A percentile compares a stretch with the other conserved stretches of the same genome.
These are phyloP conservation scores for Sitta carolinensis DNA, from an alignment of 2,797 vertebrate species.

Conservation along the genomic window DNA sequence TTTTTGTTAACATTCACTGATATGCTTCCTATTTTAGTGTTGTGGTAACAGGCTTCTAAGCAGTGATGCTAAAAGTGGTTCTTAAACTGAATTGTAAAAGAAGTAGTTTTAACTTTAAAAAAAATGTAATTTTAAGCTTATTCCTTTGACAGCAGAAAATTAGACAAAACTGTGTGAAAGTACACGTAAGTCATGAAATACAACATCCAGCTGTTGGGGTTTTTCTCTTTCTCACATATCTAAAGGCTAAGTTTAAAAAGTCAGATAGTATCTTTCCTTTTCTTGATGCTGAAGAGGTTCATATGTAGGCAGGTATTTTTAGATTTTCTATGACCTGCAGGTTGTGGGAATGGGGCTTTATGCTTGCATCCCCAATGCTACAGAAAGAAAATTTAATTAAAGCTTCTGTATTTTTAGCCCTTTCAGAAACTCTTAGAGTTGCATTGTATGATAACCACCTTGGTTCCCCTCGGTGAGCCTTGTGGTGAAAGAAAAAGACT, in stretches of 20 bases:
- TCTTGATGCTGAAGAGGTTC: neutral
- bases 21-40: neutral
- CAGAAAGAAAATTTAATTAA: constrained; percentile 41
- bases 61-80: neutral
- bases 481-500: neutral
- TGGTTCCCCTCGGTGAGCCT: neutral
- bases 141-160: neutral
- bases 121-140: neutral
- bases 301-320: neutral
- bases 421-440: neutral
- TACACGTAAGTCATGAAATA: neutral
- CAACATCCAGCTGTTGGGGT: accelerated
- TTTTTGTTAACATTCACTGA: neutral
- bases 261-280: neutral
- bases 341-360: neutral
- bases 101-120: neutral
- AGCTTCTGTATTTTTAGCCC: constrained; percentile 15
- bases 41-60: neutral
- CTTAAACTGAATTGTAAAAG: neutral
- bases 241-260: neutral
- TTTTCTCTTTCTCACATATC: neutral
- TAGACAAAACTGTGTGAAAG: neutral
- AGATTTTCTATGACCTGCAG: neutral
- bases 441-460: constrained; percentile 2
- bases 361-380: neutral